Conservation (phyloP, 2,113 vertebrate species). For the Neogobius melanostomus region DNA sequence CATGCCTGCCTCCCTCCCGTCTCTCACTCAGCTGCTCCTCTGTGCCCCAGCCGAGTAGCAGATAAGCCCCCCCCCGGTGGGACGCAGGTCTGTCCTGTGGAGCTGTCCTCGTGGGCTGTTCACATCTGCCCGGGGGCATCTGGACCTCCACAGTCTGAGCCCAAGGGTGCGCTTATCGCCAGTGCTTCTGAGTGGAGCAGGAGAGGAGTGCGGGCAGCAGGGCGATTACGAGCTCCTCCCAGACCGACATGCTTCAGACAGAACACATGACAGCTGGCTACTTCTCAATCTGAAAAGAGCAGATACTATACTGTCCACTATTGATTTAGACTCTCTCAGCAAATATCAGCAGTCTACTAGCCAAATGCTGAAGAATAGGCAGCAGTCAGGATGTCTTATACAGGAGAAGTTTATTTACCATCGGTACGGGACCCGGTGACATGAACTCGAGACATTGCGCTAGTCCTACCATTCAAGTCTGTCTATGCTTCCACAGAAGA, state of each 20-base stretch:
- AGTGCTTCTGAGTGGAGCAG: neutral
- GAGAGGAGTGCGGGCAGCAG: neutral
- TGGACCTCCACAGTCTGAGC: constrained; percentile 9
- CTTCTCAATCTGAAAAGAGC: neutral
- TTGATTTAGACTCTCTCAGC: neutral
- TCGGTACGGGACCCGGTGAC: too few species aligned
- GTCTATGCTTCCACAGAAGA: too few species aligned
- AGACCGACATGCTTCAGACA: neutral
- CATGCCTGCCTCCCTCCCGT: neutral
- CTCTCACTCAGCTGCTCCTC: neutral
- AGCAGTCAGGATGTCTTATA: too few species aligned
- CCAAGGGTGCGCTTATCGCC: neutral
- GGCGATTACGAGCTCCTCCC: neutral
- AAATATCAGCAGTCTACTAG: neutral
- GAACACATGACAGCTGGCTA: neutral
- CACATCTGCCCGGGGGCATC: neutral
- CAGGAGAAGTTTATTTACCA: too few species aligned
- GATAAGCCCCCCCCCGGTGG: neutral
- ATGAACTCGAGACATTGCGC: too few species aligned
- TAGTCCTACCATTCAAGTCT: too few species aligned
- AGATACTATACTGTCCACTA: neutral
- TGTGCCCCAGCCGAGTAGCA: neutral
- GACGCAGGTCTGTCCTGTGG: neutral
- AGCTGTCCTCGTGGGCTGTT: neutral
- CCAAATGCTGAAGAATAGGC: too few species aligned